These are phyloP conservation scores for Channa maculata DNA, from an alignment of 2,113 vertebrate species.

Conservation along the genomic window DNA sequence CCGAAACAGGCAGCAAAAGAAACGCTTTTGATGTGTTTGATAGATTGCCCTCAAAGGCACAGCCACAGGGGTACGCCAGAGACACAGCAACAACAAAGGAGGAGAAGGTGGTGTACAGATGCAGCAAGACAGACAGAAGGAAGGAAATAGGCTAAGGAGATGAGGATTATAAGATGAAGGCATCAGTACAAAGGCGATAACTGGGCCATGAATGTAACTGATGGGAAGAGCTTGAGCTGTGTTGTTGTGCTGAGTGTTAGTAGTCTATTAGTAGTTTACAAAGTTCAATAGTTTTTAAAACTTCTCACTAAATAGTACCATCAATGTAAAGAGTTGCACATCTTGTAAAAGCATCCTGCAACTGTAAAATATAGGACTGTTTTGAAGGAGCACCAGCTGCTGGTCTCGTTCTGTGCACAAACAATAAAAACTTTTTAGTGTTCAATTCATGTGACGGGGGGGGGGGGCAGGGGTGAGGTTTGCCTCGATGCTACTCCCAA, in stretches of 20 bases:
- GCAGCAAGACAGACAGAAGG: constrained; percentile 11
- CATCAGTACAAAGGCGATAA: constrained; percentile 26
- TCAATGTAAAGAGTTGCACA: no score
- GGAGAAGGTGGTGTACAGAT: constrained; percentile 17
- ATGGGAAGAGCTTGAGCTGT: background rate
- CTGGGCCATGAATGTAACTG: constrained; percentile 5
- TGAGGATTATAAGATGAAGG: background rate
- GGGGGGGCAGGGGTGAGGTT: no score
- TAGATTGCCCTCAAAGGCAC: constrained; percentile 40
- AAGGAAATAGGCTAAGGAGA: background rate
- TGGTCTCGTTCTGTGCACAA: no score
- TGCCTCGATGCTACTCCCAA: no score
- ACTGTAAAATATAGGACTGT: no score
- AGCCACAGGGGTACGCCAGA: constrained; percentile 40
- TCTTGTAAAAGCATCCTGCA: no score
- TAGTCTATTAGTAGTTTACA: no score
- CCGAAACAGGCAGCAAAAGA: constrained; percentile 5
- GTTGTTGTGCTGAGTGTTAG: background rate
- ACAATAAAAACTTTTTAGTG: no score
- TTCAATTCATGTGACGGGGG: no score
- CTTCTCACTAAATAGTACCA: no score
- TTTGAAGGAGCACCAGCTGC: no score
- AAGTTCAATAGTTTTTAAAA: no score
- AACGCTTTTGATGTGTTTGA: constrained; percentile 49
- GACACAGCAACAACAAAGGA: constrained; percentile 36